Base-by-base conservation (phyloP, 2,888 invertebrate genomes). In the Sericinus montela region DNA sequence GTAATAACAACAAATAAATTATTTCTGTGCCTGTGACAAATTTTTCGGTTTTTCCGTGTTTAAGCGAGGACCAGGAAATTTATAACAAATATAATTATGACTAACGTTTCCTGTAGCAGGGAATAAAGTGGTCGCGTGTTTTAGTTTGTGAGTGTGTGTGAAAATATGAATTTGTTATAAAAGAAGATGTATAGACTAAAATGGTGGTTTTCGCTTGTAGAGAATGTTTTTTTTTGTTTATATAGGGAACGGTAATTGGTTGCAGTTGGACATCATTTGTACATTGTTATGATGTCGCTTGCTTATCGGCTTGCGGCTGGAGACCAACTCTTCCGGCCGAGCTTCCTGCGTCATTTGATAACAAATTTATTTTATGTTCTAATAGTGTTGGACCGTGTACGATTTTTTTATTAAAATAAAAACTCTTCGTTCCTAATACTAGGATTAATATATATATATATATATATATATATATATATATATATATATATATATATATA, bases 261-360 rank as follows among this genome's bases (percentile, higher is more conserved):
- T 37, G 16, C 38, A 39, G 25, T 44, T 13, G 25, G 30, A 10
- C 3, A 34, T 30, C 29, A 41, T n/a, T 19, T 40, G 37, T 50
- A 36, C 15, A 15, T 47, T 36, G 28, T 34, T 34, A 35, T 14
- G 37, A 36, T 37, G 34, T 47, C 11, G 11, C n/a, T 13, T 1
- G 15, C 43, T 39, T 70, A 75, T 73, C 72, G 55, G 50, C 47
- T 25, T 39, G 39, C 40, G 30, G 41, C 55, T 54, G 51, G 57
- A 62, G 51, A 59, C 56, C 52, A 55, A 53, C 56, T 67, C 76
- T 76, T 80, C 81, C 80, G 79, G 79, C 57, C 63, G 57, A 52
- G 65, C 69, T 78, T 82, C 81, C 81, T 81, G 80, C 63, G 59
- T 35, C 38, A 39, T 43, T 48, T 58, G 82, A 81, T 82, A 82